These are phyloP conservation scores for Poeciliopsis gracilis DNA, from an alignment of 2,797 vertebrate genomes.

Conservation along the genomic window DNA sequence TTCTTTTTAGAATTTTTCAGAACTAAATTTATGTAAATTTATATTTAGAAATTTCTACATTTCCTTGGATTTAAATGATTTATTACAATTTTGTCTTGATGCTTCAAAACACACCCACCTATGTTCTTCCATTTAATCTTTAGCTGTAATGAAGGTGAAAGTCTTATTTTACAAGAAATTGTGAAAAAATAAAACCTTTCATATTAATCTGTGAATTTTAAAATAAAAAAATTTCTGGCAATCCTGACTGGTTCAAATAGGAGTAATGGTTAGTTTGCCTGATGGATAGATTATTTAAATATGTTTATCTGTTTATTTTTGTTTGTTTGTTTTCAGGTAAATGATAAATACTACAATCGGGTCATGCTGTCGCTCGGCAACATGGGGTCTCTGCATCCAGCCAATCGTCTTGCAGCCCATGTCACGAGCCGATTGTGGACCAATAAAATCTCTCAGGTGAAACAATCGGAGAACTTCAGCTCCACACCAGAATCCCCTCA, in stretches of 20 bases:
- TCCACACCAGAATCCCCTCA: neutral
- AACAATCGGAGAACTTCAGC: constrained; percentile 9
- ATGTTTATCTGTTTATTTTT: neutral
- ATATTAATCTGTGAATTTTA: neutral
- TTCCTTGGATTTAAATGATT: neutral
- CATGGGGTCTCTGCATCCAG: constrained; percentile 94
- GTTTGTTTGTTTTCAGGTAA: constrained; percentile 81
- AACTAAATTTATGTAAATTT: neutral
- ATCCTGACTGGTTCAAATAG: neutral
- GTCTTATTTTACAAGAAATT: neutral
- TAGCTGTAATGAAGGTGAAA: neutral
- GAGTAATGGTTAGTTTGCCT: neutral
- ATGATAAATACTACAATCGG: constrained; percentile 90
- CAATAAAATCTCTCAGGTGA: constrained; percentile 73
- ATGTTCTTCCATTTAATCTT: neutral
- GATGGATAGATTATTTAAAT: neutral
- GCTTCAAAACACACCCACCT: neutral
- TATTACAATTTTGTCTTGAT: too few species aligned
- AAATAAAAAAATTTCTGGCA: neutral
- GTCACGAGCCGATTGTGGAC: constrained; percentile 85
- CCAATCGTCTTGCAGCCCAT: constrained; percentile 92
- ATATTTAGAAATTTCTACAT: neutral
- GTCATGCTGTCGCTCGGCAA: constrained; percentile 92
- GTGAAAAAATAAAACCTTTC: neutral
- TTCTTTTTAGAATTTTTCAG: neutral